These are phyloP conservation scores for Apis dorsata DNA, from an alignment of 1,140 invertebrate genomes.

Conservation along the genomic window DNA sequence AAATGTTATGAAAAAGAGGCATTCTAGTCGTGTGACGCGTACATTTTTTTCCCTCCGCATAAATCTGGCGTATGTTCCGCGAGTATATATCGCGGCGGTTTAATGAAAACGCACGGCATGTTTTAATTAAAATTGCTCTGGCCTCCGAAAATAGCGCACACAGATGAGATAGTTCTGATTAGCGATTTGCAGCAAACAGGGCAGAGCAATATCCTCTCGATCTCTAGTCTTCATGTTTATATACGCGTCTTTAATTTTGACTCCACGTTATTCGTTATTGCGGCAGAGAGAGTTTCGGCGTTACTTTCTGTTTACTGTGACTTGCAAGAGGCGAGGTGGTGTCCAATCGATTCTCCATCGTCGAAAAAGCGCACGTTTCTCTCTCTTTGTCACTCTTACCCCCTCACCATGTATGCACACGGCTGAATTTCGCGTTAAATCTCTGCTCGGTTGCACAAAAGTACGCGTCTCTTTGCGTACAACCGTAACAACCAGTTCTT, in stretches of 20 bases:
- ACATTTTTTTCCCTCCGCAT: background rate
- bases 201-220: slow-evolving; percentile 39
- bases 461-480: background rate
- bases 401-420: background rate
- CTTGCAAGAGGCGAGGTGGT: slow-evolving; percentile 41
- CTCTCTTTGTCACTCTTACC: background rate
- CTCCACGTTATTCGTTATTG: slow-evolving; percentile 33
- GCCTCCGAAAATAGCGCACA: background rate
- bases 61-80: background rate
- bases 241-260: slow-evolving; percentile 39
- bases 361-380: slow-evolving; percentile 38
- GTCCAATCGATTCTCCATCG: slow-evolving; percentile 58
- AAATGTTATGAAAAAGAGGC: background rate
- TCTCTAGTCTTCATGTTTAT: slow-evolving; percentile 26
- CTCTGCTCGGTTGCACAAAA: background rate
- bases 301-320: slow-evolving; percentile 54
- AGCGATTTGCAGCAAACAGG: slow-evolving; percentile 43
- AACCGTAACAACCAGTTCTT: background rate
- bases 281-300: slow-evolving; percentile 28
- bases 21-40: background rate
- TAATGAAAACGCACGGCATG: slow-evolving; percentile 40
- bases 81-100: background rate
- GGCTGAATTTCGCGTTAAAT: slow-evolving; percentile 30
- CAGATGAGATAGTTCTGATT: slow-evolving; percentile 35
- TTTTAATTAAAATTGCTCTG: slow-evolving; percentile 43